Evolutionary conservation across 2,797 vertebrate genomes (phyloP), one percentile per base, ranked within the genome.

Genomic region (Sparus aurata): DNA sequence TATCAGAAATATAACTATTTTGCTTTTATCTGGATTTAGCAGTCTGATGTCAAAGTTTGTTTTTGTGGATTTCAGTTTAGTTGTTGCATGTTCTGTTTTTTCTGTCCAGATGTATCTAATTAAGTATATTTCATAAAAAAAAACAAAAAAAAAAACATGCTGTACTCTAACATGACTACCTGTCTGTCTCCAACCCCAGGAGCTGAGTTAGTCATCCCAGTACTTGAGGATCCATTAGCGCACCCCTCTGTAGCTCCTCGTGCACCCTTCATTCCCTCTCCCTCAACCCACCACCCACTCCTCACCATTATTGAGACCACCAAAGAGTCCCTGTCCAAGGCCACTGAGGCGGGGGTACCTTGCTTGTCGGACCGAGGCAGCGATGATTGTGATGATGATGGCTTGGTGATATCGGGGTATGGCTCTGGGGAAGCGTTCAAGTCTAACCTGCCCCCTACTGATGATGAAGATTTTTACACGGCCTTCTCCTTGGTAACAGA

Each of bases 381-480:
- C 98, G 97, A 98, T 97, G 98, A 97, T 98, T 99, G 97, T 98
- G 98, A 98, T 98, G 95, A 94, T 94, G 97, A 98, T 98, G 97
- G 98, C 98, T 98, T 98, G 97, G 97, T 99, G 97, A 98, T 97
- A 96, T 99, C 97, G 97, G 97, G 98, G 97, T 99, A 97, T 99
- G 98, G 98, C 98, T 99, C 98, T 97, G 98, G 98, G 97, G 97
- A 99, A 97, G 97, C 97, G 94, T 98, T 97, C 97, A 97, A 99
- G 97, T 98, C 98, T 97, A 97, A 98, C 96, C 96, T 97, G 95
- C 97, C 97, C 97, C 97, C 97, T 96, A 97, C 97, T 95, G 97
- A 98, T 97, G 98, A 98, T 96, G 98, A 99, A 99, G 98, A 99
- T 99, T 98, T 98, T 99, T 97, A 99, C 98, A 96, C 97, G 96